Base-by-base conservation (phyloP, 2,888 invertebrate species). In the Ochropacha duplaris region DNA sequence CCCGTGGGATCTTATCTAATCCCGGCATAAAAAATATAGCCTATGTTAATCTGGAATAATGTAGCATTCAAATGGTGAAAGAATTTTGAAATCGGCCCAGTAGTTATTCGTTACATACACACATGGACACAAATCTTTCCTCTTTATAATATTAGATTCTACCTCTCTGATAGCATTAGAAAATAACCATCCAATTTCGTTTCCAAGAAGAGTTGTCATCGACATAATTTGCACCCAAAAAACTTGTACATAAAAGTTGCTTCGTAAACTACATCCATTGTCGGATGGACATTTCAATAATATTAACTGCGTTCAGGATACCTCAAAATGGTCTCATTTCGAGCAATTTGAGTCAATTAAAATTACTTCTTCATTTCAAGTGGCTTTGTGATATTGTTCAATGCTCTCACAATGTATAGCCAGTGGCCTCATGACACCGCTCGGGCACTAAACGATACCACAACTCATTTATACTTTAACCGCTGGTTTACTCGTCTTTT, bases 261-360 rank as follows among this genome's bases (percentile, higher is more conserved):
- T 16, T 16, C 12, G 31, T 31, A 34, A 52, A 52, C 34, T 31
- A 52, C 22, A 34, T 11, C 14, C 14, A 12, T 12, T 31, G 52
- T 34, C 22, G 16, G 19, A 51, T 55, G 36, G 49, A 39, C 24
- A 56, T 61, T 62, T 63, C 62, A 67, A 67, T 65, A 57, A 39
- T 58, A 56, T 67, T 56, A 65, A 50, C 60, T 65, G 58, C 61
- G 44, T 56, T 57, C 55, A 65, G 50, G 54, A 28, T 56, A 22
- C 56, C 16, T 16, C 39, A 58, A 55, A 54, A 61, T 49, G 57
- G 55, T 49, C 54, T 65, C 54, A 61, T 65, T 65, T 57, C 22
- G 55, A n/a, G 59, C 54, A 67, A 66, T 67, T 69, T 67, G 39
- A 57, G 57, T 64, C 61, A 64, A 69, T 69, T 65, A 64, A 54